A percentile compares a stretch with the other conserved stretches of the same genome.
Evolutionary conservation across 2,797 vertebrate genomes (phyloP).

Genomic region (Chlorospingus flavigularis): DNA sequence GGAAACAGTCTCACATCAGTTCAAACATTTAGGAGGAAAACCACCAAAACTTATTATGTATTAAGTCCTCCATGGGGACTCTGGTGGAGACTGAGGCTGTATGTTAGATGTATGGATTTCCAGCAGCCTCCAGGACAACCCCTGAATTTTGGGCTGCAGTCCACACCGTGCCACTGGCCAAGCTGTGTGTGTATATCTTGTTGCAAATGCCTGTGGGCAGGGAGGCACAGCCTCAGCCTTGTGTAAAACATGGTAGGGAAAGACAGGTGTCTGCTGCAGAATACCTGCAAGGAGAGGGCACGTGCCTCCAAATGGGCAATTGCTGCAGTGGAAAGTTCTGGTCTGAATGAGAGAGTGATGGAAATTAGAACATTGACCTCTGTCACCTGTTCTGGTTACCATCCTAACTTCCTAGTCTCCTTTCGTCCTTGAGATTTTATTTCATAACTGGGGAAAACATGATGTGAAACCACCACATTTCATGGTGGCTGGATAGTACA

Average conservation of each 20-base stretch:
- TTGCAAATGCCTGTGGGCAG: background rate
- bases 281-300: background rate
- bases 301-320: rapidly evolving
- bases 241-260: background rate
- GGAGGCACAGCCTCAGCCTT: background rate
- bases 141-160: background rate
- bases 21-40: background rate
- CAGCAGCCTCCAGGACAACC: background rate
- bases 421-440: background rate
- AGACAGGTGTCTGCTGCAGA: background rate
- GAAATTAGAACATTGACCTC: background rate
- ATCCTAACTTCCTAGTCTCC: background rate
- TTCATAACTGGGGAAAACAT: background rate
- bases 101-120: background rate
- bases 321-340: background rate
- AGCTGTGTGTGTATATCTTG: background rate
- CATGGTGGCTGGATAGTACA: background rate
- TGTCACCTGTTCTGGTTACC: background rate
- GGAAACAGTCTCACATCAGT: background rate
- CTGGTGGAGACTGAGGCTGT: background rate
- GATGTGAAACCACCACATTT: background rate
- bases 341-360: background rate
- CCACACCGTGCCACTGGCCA: rapidly evolving
- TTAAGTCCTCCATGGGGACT: background rate
- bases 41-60: rapidly evolving